phyloP scores from a whole-genome alignment of 2,888 invertebrate genomes.

The Heteromyza rotundicornis region DNA sequence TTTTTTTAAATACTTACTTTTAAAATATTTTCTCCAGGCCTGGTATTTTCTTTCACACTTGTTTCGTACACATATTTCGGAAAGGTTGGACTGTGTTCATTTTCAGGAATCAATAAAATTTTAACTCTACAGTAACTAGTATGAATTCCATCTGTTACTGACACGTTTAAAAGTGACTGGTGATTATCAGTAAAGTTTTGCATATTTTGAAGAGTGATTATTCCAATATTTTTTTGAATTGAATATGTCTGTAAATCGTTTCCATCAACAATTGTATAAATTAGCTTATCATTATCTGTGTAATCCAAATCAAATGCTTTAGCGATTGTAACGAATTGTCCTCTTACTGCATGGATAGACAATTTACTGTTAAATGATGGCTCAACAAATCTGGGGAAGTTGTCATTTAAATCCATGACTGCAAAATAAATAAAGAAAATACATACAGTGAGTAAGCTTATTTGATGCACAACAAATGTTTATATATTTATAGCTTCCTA shows the following conservation, averaged over 20 bases:
- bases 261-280: slow-evolving; percentile 83
- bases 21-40: slow-evolving; percentile 76
- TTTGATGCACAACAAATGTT: too few relatives aligned
- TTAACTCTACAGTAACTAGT: slow-evolving; percentile 85
- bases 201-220: slow-evolving; percentile 76
- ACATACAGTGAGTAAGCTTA: too few relatives aligned
- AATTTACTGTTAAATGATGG: slow-evolving; percentile 78
- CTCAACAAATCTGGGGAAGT: slow-evolving; percentile 85
- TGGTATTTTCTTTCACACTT: slow-evolving; percentile 80
- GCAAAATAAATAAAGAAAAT: slow-evolving; percentile 36
- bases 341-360: slow-evolving; percentile 81
- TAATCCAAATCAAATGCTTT: slow-evolving; percentile 88
- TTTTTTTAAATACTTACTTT: slow-evolving; percentile 64
- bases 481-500: too few relatives aligned
- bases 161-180: slow-evolving; percentile 81
- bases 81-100: slow-evolving; percentile 81
- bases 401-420: slow-evolving; percentile 91
- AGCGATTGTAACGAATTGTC: slow-evolving; percentile 86
- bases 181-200: slow-evolving; percentile 73
- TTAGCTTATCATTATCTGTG: slow-evolving; percentile 75
- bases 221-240: slow-evolving; percentile 68
- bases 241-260: slow-evolving; percentile 78
- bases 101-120: slow-evolving; percentile 79
- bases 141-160: slow-evolving; percentile 95
- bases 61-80: slow-evolving; percentile 79